Base-by-base conservation (phyloP, 92 coral and sea anemone genomes). In the Hydrozoanthus gracilis region DNA sequence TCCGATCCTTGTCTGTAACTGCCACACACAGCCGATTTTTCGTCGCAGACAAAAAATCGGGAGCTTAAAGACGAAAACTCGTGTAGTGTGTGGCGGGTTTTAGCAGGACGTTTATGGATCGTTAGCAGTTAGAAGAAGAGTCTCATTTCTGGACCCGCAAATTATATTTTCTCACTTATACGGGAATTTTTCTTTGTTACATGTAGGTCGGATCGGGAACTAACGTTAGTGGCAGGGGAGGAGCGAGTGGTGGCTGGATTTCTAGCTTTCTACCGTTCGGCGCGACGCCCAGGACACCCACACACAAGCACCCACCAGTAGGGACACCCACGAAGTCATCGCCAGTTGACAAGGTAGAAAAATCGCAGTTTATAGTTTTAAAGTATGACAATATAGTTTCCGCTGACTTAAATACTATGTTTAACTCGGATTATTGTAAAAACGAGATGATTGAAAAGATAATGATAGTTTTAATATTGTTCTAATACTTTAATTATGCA, bases 181-280 rank as follows among this genome's bases (percentile, higher is more conserved):
- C 39, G 39, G 39, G 39, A 27, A 27, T 27, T 27, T 27, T 27
- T 27, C 39, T 27, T 27, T 27, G 0, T 27, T 27, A 27, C 39
- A 27, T 27, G 39, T 27, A 96, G 98, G 95, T 96, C 70, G 99
- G 99, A 12, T 87, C 99, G 0, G 99, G 99, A 27, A 93, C 99
- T 11, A 56, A 89, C 7, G 91, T 94, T 50, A 97, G 94, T 16
- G 68, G 84, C 18, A 92, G 91, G 71, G 96, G 95, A 73, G 86
- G 83, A 7, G 65, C 58, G 10, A 73, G 85, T 1, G 50, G 88
- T 15, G 97, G 97, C 16, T 96, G 99, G 99, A 93, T 96, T 66
- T 93, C 99, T 10, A 94, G 91, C 77, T 68, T 96, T 16, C 84
- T 91, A 69, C 98, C 99, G 4, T 96, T 95, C 70, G 96, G 96